phyloP scores from a whole-genome alignment of 2,888 invertebrate species.

The Orthonevra nobilis region DNA sequence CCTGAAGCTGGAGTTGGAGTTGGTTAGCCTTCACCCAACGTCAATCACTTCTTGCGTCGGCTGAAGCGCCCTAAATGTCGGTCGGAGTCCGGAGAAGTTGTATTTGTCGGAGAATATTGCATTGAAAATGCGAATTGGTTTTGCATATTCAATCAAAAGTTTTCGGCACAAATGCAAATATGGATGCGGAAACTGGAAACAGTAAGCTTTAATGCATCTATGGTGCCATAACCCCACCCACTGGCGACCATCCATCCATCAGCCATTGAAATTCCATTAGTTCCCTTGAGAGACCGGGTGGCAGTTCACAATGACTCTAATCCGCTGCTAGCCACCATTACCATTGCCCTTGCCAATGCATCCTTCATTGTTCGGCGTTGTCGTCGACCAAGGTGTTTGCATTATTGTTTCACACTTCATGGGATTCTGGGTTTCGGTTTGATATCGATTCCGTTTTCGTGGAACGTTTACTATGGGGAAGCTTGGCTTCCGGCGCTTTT shows the following conservation, averaged over 20 bases:
- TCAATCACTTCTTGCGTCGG: conserved; percentile 33
- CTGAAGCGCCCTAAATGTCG: background rate
- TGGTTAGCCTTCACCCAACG: background rate
- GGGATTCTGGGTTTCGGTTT: background rate
- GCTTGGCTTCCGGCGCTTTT: conserved; percentile 10
- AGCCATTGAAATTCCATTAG: conserved; percentile 56
- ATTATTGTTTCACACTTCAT: conserved; percentile 44
- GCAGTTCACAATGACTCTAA: conserved; percentile 6
- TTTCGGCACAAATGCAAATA: conserved; percentile 69
- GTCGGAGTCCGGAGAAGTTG: background rate
- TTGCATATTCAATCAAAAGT: conserved; percentile 72
- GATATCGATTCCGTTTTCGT: conserved; percentile 9
- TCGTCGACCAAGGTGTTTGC: conserved; percentile 19
- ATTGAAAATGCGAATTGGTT: conserved; percentile 68
- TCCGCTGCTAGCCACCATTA: background rate
- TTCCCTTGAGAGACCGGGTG: conserved; percentile 11
- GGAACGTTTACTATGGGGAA: background rate
- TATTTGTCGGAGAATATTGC: conserved; percentile 52
- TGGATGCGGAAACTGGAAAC: conserved; percentile 47
- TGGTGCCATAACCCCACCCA: conserved; percentile 36
- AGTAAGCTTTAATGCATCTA: conserved; percentile 57
- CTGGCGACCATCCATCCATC: conserved; percentile 27
- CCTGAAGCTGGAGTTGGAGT: background rate
- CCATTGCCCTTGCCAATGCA: no score
- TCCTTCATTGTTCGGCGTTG: no score